Evolutionary conservation across 1,140 invertebrate genomes (phyloP), one percentile per base, ranked within the genome.

Genomic region (Caerostris extrusa): DNA sequence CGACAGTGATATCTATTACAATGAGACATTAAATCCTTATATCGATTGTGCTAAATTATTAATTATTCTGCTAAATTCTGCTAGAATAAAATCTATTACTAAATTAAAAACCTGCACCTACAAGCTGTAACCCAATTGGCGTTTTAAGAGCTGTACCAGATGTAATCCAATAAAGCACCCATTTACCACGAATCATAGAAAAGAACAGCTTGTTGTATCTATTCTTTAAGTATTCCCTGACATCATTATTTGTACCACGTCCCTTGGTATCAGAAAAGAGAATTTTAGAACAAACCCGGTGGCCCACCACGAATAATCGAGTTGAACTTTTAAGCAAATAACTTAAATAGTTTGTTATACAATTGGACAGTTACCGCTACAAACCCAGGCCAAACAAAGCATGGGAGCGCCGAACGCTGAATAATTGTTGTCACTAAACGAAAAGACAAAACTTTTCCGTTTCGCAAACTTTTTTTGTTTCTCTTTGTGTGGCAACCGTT

Each of bases 321-420:
- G 77, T 91, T 82, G 64, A 82, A 82, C 90, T 91, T 91, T 91
- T 91, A 91, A 91, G 77, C 90, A 91, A 91, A 91, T 82, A 91
- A 64, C 90, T 60, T 91, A 91, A 91, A 91, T 91, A 91, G 71
- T 91, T 91, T 56, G 56, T 82, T 91, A 91, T 71, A 91, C 90
- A 91, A 91, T 91, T 57, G 57, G 67, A 69, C 88, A 90, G 88
- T 90, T 90, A 90, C 88, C 88, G 88, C 57, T 77, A 77, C 71
- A 77, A 53, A 10, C 50, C 34, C 34, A 34, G 53, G 10, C 34
- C 71, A 77, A 77, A 77, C 71, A 77, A 77, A 83, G 82, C 5
- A 14, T 50, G 34, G 0, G 5, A 12, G 8, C 71, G 50, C 19
- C 19, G 8, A 77, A n/a, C 61, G n/a, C 61, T 67, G 61, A 67